These are phyloP conservation scores for Megalonaias nervosa DNA, from an alignment of 1,140 invertebrate species.

Conservation along the genomic window DNA sequence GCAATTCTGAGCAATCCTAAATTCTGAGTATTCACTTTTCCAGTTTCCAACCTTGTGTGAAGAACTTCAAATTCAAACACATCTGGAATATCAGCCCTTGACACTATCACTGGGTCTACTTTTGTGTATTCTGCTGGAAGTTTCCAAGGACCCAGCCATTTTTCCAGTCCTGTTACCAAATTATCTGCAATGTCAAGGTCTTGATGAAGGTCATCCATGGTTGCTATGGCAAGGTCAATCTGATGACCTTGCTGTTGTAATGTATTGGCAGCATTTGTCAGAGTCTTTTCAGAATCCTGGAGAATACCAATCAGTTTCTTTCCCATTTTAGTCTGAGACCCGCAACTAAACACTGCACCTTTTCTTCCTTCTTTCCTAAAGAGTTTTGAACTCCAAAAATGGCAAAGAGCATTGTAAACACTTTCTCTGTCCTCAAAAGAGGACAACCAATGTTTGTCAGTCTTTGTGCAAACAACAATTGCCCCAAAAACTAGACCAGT, in stretches of 20 bases:
- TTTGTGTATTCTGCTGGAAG: slow-evolving; percentile 11
- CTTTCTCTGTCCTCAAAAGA: slow-evolving; percentile 32
- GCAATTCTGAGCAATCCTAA: slow-evolving; percentile 29
- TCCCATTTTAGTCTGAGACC: slow-evolving; percentile 29
- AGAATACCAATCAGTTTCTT: slow-evolving; percentile 32
- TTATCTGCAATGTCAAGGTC: slow-evolving; percentile 42
- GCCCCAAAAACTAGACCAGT: slow-evolving; percentile 38
- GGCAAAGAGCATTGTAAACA: slow-evolving; percentile 19
- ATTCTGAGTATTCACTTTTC: slow-evolving; percentile 8
- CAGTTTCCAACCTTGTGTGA: slow-evolving; percentile 24
- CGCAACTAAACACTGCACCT: neutral
- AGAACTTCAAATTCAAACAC: slow-evolving; percentile 41
- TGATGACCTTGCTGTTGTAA: slow-evolving; percentile 39
- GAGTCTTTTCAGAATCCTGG: slow-evolving; percentile 37
- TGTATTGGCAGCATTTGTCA: slow-evolving; percentile 28
- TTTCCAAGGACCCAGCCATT: slow-evolving; percentile 38
- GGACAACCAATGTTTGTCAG: slow-evolving; percentile 39
- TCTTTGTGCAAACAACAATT: slow-evolving; percentile 14
- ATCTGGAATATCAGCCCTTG: slow-evolving; percentile 36
- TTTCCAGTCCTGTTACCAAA: slow-evolving; percentile 34
- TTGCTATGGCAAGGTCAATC: slow-evolving; percentile 27
- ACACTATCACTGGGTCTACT: slow-evolving; percentile 35
- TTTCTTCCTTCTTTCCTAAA: slow-evolving; percentile 1
- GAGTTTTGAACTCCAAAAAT: slow-evolving; percentile 37
- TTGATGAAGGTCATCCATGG: slow-evolving; percentile 38